Evolutionary conservation across 2,113 vertebrate genomes (phyloP).

Genomic region (Mastomys natalensis): DNA sequence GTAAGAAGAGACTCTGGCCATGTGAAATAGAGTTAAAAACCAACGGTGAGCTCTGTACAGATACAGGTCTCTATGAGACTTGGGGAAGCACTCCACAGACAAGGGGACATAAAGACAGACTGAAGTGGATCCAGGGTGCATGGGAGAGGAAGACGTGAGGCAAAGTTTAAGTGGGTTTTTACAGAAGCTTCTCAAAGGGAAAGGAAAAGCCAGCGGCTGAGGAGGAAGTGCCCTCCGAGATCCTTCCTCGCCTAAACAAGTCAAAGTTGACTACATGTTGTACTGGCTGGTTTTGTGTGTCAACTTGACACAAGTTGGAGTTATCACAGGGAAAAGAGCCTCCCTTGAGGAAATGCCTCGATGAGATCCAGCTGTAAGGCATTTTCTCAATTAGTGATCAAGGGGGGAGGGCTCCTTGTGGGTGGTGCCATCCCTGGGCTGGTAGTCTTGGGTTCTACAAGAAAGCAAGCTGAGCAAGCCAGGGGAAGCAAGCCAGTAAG

Average conservation of each 20-base stretch:
- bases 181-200: background rate
- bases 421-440: too few species aligned
- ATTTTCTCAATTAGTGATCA: too few species aligned
- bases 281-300: too few species aligned
- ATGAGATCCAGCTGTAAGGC: too few species aligned
- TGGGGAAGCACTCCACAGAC: background rate
- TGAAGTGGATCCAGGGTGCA: accelerated
- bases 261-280: background rate
- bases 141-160: background rate
- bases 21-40: background rate
- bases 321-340: too few species aligned
- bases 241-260: background rate
- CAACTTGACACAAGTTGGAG: too few species aligned
- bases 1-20: background rate
- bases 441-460: too few species aligned
- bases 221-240: background rate
- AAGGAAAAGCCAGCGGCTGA: background rate
- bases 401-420: too few species aligned
- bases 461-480: too few species aligned
- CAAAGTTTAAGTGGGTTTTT: accelerated
- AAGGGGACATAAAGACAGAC: background rate
- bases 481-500: too few species aligned
- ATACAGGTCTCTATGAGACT: background rate
- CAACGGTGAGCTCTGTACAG: background rate
- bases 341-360: too few species aligned